A percentile compares a stretch with the other conserved stretches of the same genome.
Evolutionary conservation across 2,797 vertebrate genomes (phyloP).

Genomic region (Smutsia temminckii): DNA sequence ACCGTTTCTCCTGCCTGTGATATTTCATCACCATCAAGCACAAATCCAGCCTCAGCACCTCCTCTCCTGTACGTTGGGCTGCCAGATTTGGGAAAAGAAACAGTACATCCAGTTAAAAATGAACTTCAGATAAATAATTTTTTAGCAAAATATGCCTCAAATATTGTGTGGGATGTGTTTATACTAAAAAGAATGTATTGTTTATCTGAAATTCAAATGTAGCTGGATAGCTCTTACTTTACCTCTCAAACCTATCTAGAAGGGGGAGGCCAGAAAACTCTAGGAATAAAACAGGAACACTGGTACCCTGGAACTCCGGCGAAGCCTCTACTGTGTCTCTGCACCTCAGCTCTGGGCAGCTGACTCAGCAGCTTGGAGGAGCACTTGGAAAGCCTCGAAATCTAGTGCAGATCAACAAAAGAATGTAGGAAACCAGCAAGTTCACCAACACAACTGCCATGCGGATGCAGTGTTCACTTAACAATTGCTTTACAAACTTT

Average conservation of each 20-base stretch:
- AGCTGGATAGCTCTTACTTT: not conserved
- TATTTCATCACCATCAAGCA: not conserved
- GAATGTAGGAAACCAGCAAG: not conserved
- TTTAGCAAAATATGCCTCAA: not conserved
- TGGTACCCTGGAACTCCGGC: not conserved
- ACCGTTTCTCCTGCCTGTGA: not conserved
- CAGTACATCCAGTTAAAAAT: not conserved
- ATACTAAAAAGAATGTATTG: not conserved
- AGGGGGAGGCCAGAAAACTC: not conserved
- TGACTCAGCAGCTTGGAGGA: not conserved
- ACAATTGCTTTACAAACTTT: not conserved
- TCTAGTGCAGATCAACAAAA: not conserved
- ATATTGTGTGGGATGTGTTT: not conserved
- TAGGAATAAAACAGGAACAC: not conserved
- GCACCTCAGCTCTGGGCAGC: not conserved
- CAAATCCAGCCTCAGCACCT: not conserved
- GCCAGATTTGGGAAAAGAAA: not conserved
- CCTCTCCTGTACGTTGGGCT: not conserved
- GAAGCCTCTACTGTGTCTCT: not conserved
- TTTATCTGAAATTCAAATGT: slow-evolving; percentile 5
- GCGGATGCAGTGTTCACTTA: not conserved
- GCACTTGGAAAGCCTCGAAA: not conserved
- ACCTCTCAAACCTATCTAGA: not conserved
- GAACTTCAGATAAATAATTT: not conserved
- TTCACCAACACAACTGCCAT: not conserved